These are phyloP conservation scores for Melanitta fusca DNA, from an alignment of 2,797 vertebrate species.

Conservation along the genomic window DNA sequence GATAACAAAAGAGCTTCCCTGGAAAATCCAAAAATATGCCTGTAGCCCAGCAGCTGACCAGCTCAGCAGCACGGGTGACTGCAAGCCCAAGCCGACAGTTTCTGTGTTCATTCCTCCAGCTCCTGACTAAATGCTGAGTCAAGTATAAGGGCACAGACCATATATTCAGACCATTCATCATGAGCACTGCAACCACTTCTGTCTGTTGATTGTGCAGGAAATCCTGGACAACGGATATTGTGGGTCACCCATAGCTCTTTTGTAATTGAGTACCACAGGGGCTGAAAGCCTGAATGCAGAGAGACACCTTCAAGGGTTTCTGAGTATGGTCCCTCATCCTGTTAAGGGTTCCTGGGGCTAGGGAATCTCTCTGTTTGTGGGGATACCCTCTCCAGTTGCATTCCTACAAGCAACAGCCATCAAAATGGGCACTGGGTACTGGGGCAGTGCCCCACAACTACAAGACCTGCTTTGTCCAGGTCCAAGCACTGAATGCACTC, in stretches of 20 bases:
- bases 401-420: neutral
- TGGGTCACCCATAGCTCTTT: neutral
- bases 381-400: neutral
- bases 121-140: slow-evolving; percentile 64
- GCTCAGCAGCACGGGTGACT: slow-evolving; percentile 61
- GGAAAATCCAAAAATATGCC: slow-evolving; percentile 63
- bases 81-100: slow-evolving; percentile 45
- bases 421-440: neutral
- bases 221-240: neutral
- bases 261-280: neutral
- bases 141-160: slow-evolving; percentile 53
- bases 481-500: rapidly evolving
- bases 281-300: neutral
- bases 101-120: slow-evolving; percentile 31
- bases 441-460: neutral
- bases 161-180: slow-evolving; percentile 16
- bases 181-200: neutral
- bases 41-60: slow-evolving; percentile 65
- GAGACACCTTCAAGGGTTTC: neutral
- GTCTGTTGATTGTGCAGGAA: neutral
- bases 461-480: neutral
- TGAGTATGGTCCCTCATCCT: neutral
- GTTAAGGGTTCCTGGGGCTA: neutral
- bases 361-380: neutral
- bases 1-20: slow-evolving; percentile 63